These are phyloP conservation scores for Lasioglossum zephyrum DNA, from an alignment of 2,888 invertebrate species.

Conservation along the genomic window DNA sequence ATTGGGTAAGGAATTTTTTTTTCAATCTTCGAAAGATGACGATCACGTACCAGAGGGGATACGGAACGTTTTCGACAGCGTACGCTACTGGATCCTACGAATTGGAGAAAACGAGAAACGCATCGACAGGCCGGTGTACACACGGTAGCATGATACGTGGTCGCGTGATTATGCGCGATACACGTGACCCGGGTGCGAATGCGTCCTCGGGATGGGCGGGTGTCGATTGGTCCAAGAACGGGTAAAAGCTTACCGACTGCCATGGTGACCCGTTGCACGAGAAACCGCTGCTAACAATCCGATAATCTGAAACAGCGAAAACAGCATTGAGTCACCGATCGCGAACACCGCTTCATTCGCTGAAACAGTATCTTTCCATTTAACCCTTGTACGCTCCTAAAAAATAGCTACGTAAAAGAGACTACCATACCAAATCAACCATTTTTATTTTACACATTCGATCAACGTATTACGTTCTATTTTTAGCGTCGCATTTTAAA, in stretches of 20 bases:
- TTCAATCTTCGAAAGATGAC: background rate
- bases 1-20: background rate
- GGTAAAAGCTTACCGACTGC: constrained; percentile 75
- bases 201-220: constrained; percentile 52
- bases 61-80: background rate
- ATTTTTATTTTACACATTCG: too few species aligned
- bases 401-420: too few species aligned
- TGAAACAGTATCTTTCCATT: background rate
- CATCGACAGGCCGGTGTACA: constrained; percentile 57
- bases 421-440: too few species aligned
- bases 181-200: constrained; percentile 71
- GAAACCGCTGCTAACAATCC: constrained; percentile 40
- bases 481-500: too few species aligned
- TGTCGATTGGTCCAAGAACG: constrained; percentile 54
- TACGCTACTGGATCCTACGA: constrained; percentile 18
- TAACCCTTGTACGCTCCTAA: background rate
- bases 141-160: constrained; percentile 65
- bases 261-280: constrained; percentile 69
- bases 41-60: background rate
- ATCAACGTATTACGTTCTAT: too few species aligned
- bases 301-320: constrained; percentile 55
- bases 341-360: background rate
- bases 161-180: constrained; percentile 74
- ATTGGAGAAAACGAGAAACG: constrained; percentile 46
- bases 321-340: background rate